Percentiles rank a stretch among this genome's conserved stretches.
Conservation (phyloP, 2,797 vertebrate genomes). For the Chrosomus eos region DNA sequence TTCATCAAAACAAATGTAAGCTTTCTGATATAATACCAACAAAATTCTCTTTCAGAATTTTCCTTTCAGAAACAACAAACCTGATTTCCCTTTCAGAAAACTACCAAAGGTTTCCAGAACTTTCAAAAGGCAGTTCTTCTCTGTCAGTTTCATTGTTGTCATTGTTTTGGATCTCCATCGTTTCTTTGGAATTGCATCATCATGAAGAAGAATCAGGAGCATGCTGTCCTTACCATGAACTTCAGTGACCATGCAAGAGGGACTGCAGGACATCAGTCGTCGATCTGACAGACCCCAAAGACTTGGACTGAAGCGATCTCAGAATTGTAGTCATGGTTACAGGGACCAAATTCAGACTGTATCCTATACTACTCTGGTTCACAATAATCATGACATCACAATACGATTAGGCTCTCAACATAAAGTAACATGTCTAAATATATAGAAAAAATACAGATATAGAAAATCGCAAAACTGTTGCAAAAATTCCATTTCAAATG, state of each 20-base stretch:
- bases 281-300: background rate
- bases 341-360: background rate
- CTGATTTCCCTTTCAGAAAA: background rate
- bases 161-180: background rate
- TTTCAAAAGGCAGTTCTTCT: background rate
- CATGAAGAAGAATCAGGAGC: background rate
- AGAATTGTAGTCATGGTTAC: conserved; percentile 15
- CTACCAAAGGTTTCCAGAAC: background rate
- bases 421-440: background rate
- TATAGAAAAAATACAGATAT: background rate
- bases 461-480: background rate
- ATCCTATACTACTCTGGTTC: background rate
- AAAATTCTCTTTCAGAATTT: background rate
- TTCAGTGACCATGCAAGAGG: background rate
- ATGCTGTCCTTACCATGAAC: background rate
- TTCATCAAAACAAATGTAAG: background rate
- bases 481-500: background rate
- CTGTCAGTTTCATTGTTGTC: background rate
- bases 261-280: background rate
- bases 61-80: background rate
- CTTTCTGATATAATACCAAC: background rate
- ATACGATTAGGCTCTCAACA: background rate
- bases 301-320: background rate
- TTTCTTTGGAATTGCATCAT: background rate
- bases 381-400: background rate